A percentile compares a stretch with the other conserved stretches of the same genome.
phyloP scores from a whole-genome alignment of 2,888 invertebrate species.

The Lissonota sp. region DNA sequence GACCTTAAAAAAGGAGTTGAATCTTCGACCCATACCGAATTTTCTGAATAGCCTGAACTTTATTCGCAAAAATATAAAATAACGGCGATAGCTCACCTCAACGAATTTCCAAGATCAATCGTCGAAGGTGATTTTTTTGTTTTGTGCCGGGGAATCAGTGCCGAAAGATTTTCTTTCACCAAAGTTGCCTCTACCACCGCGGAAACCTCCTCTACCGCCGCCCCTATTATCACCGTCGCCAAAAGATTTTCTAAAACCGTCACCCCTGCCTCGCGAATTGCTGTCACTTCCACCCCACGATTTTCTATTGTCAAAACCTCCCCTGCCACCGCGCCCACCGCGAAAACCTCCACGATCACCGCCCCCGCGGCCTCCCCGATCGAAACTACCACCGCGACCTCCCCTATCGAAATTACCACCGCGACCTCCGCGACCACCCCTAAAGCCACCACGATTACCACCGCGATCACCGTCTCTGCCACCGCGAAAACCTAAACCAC shows the following conservation, averaged over 20 bases:
- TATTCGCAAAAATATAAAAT: neutral
- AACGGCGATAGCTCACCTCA: constrained; percentile 49
- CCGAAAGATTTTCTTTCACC: constrained; percentile 81
- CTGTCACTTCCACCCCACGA: constrained; percentile 77
- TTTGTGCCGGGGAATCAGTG: constrained; percentile 85
- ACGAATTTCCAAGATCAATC: constrained; percentile 73
- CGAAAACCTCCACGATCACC: constrained; percentile 52
- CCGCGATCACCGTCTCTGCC: constrained; percentile 73
- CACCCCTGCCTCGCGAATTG: constrained; percentile 72
- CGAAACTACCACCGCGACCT: constrained; percentile 73
- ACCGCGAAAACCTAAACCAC: constrained; percentile 75
- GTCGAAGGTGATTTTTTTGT: constrained; percentile 91
- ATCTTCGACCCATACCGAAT: too few species aligned
- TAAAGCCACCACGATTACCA: constrained; percentile 76
- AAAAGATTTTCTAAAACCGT: constrained; percentile 77
- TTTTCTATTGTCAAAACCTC: constrained; percentile 73
- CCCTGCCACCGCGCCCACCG: constrained; percentile 77
- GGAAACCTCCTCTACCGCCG: constrained; percentile 76
- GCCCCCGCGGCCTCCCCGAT: constrained; percentile 68
- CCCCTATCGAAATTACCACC: constrained; percentile 73
- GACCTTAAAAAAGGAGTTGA: too few species aligned
- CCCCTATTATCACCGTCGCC: constrained; percentile 70
- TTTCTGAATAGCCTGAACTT: neutral
- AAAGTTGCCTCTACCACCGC: constrained; percentile 85
- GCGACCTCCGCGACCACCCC: constrained; percentile 71